These are phyloP conservation scores for Auanema sp. DNA, from an alignment of 2,888 invertebrate genomes.

Conservation along the genomic window DNA sequence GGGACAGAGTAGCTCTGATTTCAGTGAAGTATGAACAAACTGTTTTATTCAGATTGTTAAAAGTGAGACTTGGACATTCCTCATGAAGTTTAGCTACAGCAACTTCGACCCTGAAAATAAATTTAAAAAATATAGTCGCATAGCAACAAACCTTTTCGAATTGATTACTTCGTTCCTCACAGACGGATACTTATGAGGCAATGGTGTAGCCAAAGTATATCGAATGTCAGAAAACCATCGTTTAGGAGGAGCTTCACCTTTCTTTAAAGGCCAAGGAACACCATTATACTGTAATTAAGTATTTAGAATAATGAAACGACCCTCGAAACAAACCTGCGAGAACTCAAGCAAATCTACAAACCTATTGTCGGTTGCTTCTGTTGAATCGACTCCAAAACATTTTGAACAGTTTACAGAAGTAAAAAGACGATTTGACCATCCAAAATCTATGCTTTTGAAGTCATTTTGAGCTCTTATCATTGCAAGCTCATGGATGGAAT, in stretches of 20 bases:
- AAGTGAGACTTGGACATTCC: background rate
- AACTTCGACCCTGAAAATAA: constrained; percentile 9
- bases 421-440: too few species aligned
- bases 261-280: constrained; percentile 27
- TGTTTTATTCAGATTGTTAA: background rate
- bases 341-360: too few species aligned
- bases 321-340: too few species aligned
- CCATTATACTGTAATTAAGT: constrained; percentile 33
- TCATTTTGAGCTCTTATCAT: too few species aligned
- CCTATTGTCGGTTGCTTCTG: too few species aligned
- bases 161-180: constrained; percentile 43
- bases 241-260: constrained; percentile 17
- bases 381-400: too few species aligned
- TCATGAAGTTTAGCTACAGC: constrained; percentile 5
- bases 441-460: too few species aligned
- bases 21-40: constrained; percentile 28
- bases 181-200: constrained; percentile 46
- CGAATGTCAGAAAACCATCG: constrained; percentile 46
- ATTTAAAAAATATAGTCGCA: background rate
- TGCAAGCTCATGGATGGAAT: too few species aligned
- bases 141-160: constrained; percentile 32
- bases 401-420: too few species aligned
- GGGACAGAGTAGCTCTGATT: constrained; percentile 49
- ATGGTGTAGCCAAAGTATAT: constrained; percentile 38
- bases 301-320: too few species aligned